A percentile compares a stretch with the other conserved stretches of the same genome.
These are phyloP conservation scores for Columba guinea DNA, from an alignment of 2,797 vertebrate genomes.

Conservation along the genomic window DNA sequence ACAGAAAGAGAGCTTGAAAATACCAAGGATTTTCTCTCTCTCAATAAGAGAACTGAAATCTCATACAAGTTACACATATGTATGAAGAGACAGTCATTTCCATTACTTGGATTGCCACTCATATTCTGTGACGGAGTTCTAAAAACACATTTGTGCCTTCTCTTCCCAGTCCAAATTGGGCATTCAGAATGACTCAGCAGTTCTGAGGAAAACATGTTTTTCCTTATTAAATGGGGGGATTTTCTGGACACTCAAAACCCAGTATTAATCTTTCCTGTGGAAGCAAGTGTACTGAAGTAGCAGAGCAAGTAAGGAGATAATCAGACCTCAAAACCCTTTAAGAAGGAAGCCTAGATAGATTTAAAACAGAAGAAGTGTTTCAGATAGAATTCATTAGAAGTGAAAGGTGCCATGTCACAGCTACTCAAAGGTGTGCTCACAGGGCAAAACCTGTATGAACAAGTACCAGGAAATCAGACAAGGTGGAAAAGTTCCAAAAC, in stretches of 20 bases:
- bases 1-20: background rate
- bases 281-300: background rate
- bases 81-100: background rate
- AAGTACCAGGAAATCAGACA: constrained; percentile 43
- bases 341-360: background rate
- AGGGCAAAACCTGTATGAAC: constrained; percentile 38
- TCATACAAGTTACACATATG: background rate
- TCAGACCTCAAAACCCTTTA: background rate
- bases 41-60: background rate
- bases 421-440: constrained; percentile 25
- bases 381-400: background rate
- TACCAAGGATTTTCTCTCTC: background rate
- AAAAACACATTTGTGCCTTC: background rate
- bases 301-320: background rate
- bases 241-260: background rate
- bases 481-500: constrained; percentile 10
- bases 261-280: background rate
- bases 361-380: background rate
- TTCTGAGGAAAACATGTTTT: background rate
- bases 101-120: background rate
- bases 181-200: background rate
- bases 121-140: background rate
- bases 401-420: constrained; percentile 18
- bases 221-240: background rate
- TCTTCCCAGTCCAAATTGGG: background rate